A percentile compares a stretch with the other conserved stretches of the same genome.
Conservation (phyloP, 2,888 invertebrate genomes). For the Operophtera brumata region DNA sequence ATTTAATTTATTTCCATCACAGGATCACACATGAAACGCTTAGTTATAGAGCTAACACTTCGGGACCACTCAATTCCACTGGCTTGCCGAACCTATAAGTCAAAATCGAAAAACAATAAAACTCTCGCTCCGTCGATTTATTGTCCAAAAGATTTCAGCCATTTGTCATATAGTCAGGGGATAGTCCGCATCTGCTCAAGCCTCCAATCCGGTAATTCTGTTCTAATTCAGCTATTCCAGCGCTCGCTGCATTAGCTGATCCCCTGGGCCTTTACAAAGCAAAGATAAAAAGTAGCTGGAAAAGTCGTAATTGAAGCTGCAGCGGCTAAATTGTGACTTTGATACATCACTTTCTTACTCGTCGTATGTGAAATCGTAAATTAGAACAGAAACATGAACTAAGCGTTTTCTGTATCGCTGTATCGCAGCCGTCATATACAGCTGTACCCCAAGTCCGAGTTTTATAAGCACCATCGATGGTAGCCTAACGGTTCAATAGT, state of each 20-base stretch:
- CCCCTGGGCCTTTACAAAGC: slow-evolving; percentile 40
- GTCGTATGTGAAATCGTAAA: not conserved
- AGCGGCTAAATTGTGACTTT: slow-evolving; percentile 6
- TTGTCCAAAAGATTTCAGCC: too few relatives aligned
- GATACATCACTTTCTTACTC: not conserved
- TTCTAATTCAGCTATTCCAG: slow-evolving; percentile 42
- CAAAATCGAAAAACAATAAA: too few relatives aligned
- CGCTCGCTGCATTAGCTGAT: slow-evolving; percentile 48
- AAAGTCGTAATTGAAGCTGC: slow-evolving; percentile 23
- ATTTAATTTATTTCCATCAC: too few relatives aligned
- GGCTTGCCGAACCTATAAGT: too few relatives aligned
- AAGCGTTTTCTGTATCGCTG: not conserved
- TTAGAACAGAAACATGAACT: not conserved
- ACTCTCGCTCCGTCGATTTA: too few relatives aligned
- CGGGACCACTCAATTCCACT: too few relatives aligned
- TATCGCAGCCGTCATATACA: not conserved
- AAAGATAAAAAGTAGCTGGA: slow-evolving; percentile 36
- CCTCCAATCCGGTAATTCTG: slow-evolving; percentile 40
- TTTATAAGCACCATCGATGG: too few relatives aligned
- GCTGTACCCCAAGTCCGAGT: too few relatives aligned
- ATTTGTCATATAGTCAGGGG: not conserved
- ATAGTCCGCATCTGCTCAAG: not conserved
- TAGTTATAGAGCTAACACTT: too few relatives aligned
- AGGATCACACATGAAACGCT: too few relatives aligned
- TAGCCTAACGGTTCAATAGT: too few relatives aligned